phyloP scores from a whole-genome alignment of 1,140 invertebrate species.

The Ridgeia piscesae region DNA sequence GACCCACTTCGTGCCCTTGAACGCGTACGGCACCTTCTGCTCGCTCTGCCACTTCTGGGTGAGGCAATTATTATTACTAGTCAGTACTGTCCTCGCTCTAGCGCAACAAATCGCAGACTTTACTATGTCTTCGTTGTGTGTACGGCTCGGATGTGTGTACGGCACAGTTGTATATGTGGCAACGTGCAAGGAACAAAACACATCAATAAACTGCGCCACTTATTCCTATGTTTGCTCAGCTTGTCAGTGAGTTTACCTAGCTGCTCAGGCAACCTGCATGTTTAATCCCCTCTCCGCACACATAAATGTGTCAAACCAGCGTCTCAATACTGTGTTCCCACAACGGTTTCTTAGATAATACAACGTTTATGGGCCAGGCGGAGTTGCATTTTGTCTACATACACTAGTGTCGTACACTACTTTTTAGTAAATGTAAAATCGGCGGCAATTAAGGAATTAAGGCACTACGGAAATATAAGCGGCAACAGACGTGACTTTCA shows the following conservation, averaged over 20 bases:
- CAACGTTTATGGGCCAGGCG: neutral
- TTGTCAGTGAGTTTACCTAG: neutral
- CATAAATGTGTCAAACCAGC: neutral
- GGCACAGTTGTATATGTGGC: too few relatives aligned
- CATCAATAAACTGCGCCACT: too few relatives aligned
- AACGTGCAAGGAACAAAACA: neutral
- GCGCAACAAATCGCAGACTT: neutral
- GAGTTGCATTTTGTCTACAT: neutral
- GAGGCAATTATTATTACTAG: slow-evolving; percentile 33
- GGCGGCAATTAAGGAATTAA: neutral
- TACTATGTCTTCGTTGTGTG: neutral
- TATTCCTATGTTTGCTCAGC: neutral
- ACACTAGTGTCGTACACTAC: neutral
- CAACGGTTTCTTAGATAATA: neutral
- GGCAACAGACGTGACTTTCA: neutral
- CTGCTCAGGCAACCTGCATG: neutral
- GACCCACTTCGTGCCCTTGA: slow-evolving; percentile 82
- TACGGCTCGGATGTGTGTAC: neutral
- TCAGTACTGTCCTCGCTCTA: too few relatives aligned
- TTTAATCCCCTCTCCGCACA: neutral
- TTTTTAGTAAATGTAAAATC: neutral
- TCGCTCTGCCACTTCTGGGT: slow-evolving; percentile 65
- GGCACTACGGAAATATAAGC: neutral
- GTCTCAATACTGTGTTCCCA: neutral
- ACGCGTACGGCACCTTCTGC: slow-evolving; percentile 76